Base-by-base conservation (phyloP, 1,140 invertebrate genomes). In the Pseudoatta argentina region DNA sequence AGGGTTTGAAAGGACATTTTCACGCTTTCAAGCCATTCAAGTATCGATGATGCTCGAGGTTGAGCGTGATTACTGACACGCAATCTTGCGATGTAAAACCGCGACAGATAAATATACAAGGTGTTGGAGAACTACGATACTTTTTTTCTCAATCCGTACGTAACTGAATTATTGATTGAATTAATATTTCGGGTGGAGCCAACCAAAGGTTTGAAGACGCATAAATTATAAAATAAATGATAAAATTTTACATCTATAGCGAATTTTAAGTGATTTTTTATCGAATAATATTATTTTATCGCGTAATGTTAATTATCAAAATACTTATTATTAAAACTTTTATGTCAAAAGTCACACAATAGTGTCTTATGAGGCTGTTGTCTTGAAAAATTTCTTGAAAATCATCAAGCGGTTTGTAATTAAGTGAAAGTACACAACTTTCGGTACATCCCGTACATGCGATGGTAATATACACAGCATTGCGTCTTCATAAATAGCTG, bases 401-500 rank as follows among this genome's bases (percentile, higher is more conserved):
- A 30, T 30, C 3, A 8, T 61, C 14, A 30, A 76, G 4, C 34
- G 21, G 2, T 2, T 24, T 44, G 3, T 18, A 64, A 44, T 63
- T 44, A 63, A 77, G 18, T 44, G 59, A 64, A 64, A 77, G 48
- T 55, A 53, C 34, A 34, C 16, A 48, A 77, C 39, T 48, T 77
- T n/a, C 16, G 75, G 48, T 27, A 64, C 57, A 63, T 27, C 57
- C 57, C 21, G 24, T 77, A 48, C 48, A 44, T 63, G 44, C 55
- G 34, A 18, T 8, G 21, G 1, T 63, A 76, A 76, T 44, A 12
- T 64, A 64, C 34, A 12, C 39, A 18, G 6, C 21, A 83, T 76
- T 83, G 63, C 16, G 27, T n/a, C 18, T 73, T 63, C n/a, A 67
- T 64, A 69, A 30, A 75, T 71, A 34, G 77, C 86, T 51, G 14